Evolutionary conservation across 1,140 invertebrate genomes (phyloP).

Genomic region (Ladona fulva): DNA sequence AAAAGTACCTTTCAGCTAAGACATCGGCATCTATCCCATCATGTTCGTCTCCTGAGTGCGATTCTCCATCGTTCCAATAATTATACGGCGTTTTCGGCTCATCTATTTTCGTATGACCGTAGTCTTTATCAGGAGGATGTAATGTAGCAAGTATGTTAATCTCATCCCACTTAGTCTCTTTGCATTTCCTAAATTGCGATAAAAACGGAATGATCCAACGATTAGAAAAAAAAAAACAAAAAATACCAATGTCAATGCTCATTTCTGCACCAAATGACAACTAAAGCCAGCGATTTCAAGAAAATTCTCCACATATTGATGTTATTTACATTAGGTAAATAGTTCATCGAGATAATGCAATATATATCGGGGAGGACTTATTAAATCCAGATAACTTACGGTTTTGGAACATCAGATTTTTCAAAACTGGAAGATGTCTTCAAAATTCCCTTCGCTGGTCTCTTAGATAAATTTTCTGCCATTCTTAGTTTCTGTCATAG

Average conservation of each 20-base stretch:
- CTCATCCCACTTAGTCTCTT: constrained; percentile 94
- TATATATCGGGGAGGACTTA: no score
- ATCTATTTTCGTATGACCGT: constrained; percentile 99
- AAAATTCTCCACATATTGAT: no score
- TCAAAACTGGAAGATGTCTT: constrained; percentile 87
- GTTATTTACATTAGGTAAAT: no score
- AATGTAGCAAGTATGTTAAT: constrained; percentile 98
- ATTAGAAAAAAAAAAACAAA: neutral
- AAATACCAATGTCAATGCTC: neutral
- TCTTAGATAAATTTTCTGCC: constrained; percentile 51
- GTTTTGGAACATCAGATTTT: constrained; percentile 48
- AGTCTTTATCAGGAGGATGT: constrained; percentile 97
- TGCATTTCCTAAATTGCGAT: constrained; percentile 42
- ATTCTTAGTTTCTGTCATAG: constrained; percentile 24
- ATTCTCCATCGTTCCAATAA: constrained; percentile 53
- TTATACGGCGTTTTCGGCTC: constrained; percentile 96
- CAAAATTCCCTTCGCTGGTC: constrained; percentile 82
- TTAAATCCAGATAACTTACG: constrained; percentile 25
- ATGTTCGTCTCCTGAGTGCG: constrained; percentile 53
- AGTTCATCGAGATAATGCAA: no score
- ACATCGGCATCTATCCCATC: constrained; percentile 68
- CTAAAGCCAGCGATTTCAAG: neutral
- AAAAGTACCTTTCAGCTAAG: constrained; percentile 41
- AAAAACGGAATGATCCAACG: neutral
- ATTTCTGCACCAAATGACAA: neutral